These are phyloP conservation scores for Drosophila neonasuta DNA, from an alignment of 2,888 invertebrate genomes.

Conservation along the genomic window DNA sequence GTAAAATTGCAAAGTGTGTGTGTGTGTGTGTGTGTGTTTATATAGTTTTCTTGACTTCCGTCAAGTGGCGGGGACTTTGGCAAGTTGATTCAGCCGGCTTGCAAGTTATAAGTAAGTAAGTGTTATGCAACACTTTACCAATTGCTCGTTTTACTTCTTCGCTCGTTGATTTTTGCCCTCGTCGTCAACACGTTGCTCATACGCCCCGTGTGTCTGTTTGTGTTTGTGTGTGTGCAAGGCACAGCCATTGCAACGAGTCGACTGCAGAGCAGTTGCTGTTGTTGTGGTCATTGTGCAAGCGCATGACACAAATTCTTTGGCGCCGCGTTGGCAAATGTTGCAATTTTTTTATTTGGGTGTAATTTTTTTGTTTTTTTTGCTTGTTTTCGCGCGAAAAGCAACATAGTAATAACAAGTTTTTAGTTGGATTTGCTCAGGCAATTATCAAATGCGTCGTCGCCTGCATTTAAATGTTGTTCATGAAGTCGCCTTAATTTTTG, in stretches of 20 bases:
- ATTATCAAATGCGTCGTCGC: conserved; percentile 47
- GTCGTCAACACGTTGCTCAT: conserved; percentile 47
- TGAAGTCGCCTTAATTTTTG: conserved; percentile 8
- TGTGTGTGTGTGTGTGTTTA: conserved; percentile 7
- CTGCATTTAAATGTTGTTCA: conserved; percentile 44
- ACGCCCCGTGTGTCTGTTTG: conserved; percentile 45
- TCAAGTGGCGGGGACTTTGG: conserved; percentile 51
- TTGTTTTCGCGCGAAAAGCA: conserved; percentile 35
- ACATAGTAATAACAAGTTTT: conserved; percentile 42
- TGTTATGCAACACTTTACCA: conserved; percentile 64
- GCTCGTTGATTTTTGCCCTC: conserved; percentile 44
- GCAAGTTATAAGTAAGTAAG: conserved; percentile 16
- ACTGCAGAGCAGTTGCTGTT: conserved; percentile 2
- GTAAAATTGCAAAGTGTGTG: conserved; percentile 5
- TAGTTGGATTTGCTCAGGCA: conserved; percentile 28
- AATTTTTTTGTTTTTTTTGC: conserved; percentile 7
- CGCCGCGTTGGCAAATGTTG: conserved; percentile 53
- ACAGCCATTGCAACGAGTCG: conserved; percentile 18
- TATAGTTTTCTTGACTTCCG: conserved; percentile 64
- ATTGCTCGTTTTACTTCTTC: conserved; percentile 68
- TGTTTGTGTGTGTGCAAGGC: conserved; percentile 1
- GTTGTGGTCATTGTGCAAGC: conserved; percentile 60
- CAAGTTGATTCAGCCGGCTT: conserved; percentile 43
- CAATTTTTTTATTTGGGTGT: conserved; percentile 36
- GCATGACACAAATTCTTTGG: conserved; percentile 70